Base-by-base conservation (phyloP, 2,113 vertebrate genomes). In the Chloroceryle aenea region DNA sequence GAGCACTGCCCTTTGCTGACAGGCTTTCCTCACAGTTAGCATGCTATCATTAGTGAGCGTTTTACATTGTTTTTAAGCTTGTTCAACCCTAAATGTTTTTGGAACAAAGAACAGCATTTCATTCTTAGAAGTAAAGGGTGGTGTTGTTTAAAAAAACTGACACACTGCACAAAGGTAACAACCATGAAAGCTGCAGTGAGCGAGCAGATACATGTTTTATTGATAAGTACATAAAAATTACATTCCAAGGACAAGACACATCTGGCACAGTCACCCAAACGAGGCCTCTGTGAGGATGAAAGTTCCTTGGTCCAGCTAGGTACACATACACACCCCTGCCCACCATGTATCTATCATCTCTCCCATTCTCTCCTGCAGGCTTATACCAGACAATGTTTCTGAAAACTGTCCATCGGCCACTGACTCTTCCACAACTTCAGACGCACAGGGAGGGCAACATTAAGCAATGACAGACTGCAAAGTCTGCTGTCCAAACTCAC, bases 321-420 rank as follows among this genome's bases (percentile, higher is more conserved):
- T 14, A 76, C 14, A 58, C 2, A 1, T 4, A 30, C 9, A 10
- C 2, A 5, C 15, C 29, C 42, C 48, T 25, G 30, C 12, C 27
- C n/a, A 72, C 12, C 58, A 27, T 0, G 0, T 1, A 36, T 4
- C 38, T 34, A 6, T 9, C 5, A 16, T 6, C 66, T 38, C 56
- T 55, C 45, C 14, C 43, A 3, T 5, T 48, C 68, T 14, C 50
- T 42, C 58, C 63, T 16, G 13, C 21, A 47, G 40, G 38, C 18
- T 50, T 15, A 27, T 2, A 40, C 15, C 55, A 64, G n/a, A 17
- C 5, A 2, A 1, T 6, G 2, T 10, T 84, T 66, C 68, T 59
- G 48, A 43, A 59, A 77, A 38, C 26, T 22, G 18, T 6, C 4
- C 5, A 26, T 48, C 56, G 25, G 56, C 5, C 81, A 62, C 42